Evolutionary conservation across 2,797 vertebrate species (phyloP), one percentile per base, ranked within the genome.

Genomic region (Falco novaeseelandiae): DNA sequence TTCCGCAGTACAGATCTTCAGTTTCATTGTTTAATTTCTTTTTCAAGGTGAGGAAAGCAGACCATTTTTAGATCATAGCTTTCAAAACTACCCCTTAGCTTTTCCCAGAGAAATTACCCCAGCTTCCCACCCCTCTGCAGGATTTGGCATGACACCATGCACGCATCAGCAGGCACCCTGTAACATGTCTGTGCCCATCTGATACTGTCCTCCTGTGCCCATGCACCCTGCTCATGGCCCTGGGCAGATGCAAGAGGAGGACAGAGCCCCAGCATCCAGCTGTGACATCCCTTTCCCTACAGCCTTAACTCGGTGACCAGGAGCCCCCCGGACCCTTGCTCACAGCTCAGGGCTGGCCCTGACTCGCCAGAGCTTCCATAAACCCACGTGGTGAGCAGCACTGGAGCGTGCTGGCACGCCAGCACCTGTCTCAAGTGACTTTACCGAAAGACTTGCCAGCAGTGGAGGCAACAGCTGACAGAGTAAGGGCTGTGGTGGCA

Each of bases 301-400:
- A 0, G 19, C 21, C 32, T 29, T 16, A 3, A 13, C 27, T 22
- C 3, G 0, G 30, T 19, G 26, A 29, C 30, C 3, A 0, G 27
- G 13, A 21, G 44, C 6, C 22, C 80, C 38, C 36, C 5, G 9
- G 38, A 34, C 23, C 55, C 57, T 4, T 18, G 17, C n/a, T 9
- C 20, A 18, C 9, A 18, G 29, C 2, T n/a, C 19, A 27, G 22
- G 25, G 16, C 14, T 42, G 11, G 4, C n/a, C 38, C 44, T 9
- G 40, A 20, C 18, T 38, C 26, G 8, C 22, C 26, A 12, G 6
- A 25, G 6, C 61, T 34, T 61, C 67, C 20, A 17, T 12, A 49
- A 65, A 62, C 4, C 12, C 7, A 2, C 59, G 32, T 29, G 18
- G 13, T 8, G 27, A 26, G 69, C 44, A 10, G 49, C 8, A 52